Percentiles rank a stretch among this genome's conserved stretches.
These are phyloP conservation scores for Onychostruthus taczanowskii DNA, from an alignment of 2,113 vertebrate species.

Conservation along the genomic window DNA sequence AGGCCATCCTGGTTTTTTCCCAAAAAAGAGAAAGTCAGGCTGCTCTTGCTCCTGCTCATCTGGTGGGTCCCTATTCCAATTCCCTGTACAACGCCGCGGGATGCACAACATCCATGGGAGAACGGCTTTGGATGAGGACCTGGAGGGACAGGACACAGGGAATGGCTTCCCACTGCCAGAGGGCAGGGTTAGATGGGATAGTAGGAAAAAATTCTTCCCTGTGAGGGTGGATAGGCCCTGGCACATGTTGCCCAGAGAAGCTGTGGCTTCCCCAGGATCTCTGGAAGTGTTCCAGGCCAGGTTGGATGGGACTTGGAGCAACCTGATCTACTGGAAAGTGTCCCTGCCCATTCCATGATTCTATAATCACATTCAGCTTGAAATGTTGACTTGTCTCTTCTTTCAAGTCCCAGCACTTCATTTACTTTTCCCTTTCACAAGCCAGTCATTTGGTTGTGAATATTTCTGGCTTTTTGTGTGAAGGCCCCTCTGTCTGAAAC, in stretches of 20 bases:
- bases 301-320: background rate
- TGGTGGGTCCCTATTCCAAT: background rate
- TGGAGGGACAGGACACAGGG: background rate
- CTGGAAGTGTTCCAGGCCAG: background rate
- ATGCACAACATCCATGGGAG: background rate
- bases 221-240: rapidly evolving
- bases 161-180: background rate
- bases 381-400: background rate
- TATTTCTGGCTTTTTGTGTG: background rate
- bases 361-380: background rate
- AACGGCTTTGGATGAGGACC: rapidly evolving
- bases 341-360: background rate
- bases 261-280: background rate
- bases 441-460: background rate
- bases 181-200: rapidly evolving
- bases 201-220: background rate
- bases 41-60: background rate
- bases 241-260: background rate
- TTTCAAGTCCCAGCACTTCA: background rate
- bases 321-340: background rate
- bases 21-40: background rate
- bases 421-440: background rate
- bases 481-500: background rate
- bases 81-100: background rate
- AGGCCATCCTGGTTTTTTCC: background rate